A percentile compares a stretch with the other conserved stretches of the same genome.
These are phyloP conservation scores for Drosophila fuyamai DNA, from an alignment of 1,140 invertebrate genomes.

Conservation along the genomic window DNA sequence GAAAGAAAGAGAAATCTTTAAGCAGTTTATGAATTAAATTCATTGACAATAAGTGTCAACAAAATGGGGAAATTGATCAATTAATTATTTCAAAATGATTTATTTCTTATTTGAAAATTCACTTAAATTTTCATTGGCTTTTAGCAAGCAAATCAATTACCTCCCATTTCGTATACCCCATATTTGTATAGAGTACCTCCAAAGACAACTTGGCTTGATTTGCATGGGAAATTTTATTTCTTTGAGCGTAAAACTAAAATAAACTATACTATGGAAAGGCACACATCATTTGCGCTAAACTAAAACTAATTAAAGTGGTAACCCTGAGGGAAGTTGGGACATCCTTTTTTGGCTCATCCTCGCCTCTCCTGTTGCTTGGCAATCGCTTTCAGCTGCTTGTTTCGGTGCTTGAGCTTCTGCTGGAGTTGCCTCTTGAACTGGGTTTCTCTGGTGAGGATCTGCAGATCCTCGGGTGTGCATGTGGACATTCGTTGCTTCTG, in stretches of 20 bases:
- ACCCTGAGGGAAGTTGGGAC: conserved; percentile 5
- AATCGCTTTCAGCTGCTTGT: conserved; percentile 46
- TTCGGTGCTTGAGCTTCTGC: conserved; percentile 50
- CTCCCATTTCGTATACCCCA: not conserved
- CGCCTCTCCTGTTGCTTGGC: conserved; percentile 27
- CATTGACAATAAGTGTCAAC: no score
- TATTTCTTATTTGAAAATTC: no score
- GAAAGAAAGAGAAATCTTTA: no score
- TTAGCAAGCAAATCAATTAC: no score
- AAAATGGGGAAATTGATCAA: no score
- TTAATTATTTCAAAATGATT: no score
- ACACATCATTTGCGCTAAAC: conserved; percentile 42
- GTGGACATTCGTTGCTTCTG: conserved; percentile 45
- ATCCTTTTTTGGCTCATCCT: conserved; percentile 10
- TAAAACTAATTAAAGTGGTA: conserved; percentile 42
- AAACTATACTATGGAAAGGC: conserved; percentile 30
- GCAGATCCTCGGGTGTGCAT: conserved; percentile 60
- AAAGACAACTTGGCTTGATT: conserved; percentile 32
- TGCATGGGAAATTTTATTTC: conserved; percentile 66
- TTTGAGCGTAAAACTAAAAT: conserved; percentile 31
- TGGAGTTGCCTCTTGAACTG: conserved; percentile 54
- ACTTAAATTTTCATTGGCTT: no score
- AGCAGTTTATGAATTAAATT: no score
- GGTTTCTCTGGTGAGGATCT: conserved; percentile 56
- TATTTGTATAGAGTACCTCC: not conserved